These are phyloP conservation scores for Euwallacea fornicatus DNA, from an alignment of 1,140 invertebrate species.

Conservation along the genomic window DNA sequence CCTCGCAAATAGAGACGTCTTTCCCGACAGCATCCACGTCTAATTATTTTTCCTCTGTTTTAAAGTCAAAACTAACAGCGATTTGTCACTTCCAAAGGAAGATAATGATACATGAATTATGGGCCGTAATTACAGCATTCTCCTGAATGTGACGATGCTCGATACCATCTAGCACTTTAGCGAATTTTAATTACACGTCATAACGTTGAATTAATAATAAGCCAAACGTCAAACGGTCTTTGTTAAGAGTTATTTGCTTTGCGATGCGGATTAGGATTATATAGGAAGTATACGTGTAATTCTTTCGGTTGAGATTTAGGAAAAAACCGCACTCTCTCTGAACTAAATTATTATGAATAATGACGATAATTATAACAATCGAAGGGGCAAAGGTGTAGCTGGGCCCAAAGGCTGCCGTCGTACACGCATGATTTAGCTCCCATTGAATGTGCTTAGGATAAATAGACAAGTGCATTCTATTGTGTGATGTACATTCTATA, in stretches of 20 bases:
- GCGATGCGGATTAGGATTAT: constrained; percentile 14
- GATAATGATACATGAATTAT: constrained; percentile 24
- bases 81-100: constrained; percentile 13
- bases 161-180: constrained; percentile 30
- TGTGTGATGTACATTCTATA: too few relatives aligned
- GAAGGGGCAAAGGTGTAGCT: too few relatives aligned
- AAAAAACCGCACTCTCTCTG: too few relatives aligned
- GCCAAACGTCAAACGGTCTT: constrained; percentile 11
- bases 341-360: too few relatives aligned
- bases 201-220: constrained; percentile 19
- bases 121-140: constrained; percentile 25
- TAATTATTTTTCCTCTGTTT: constrained; percentile 9
- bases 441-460: constrained; percentile 6
- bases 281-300: too few relatives aligned
- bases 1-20: constrained; percentile 12
- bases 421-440: constrained; percentile 9
- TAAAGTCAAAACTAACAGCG: constrained; percentile 13
- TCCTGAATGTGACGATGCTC: constrained; percentile 24
- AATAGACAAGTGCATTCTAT: neutral
- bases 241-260: constrained; percentile 17
- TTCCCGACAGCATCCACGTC: neutral
- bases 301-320: too few relatives aligned
- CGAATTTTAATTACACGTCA: constrained; percentile 27
- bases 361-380: too few relatives aligned
- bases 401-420: neutral